These are phyloP conservation scores for Sepiola atlantica DNA, from an alignment of 2,888 invertebrate genomes.

Conservation along the genomic window DNA sequence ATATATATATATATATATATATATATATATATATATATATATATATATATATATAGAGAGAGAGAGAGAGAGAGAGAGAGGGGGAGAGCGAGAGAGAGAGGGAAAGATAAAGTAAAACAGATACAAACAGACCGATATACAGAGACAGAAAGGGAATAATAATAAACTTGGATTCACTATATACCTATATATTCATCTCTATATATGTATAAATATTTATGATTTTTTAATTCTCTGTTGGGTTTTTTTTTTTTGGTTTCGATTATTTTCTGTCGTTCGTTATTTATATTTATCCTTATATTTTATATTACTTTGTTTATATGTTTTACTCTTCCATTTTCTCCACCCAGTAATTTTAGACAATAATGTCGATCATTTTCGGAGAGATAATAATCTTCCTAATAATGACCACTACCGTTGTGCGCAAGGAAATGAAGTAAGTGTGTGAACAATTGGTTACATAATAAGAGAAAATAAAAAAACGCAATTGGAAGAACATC, in stretches of 20 bases:
- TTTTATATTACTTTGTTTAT: not conserved
- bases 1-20: not conserved
- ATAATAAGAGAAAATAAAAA: not conserved
- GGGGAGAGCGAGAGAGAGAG: no score
- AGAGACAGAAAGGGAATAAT: no score
- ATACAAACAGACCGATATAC: no score
- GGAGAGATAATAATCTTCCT: not conserved
- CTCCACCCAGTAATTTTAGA: not conserved
- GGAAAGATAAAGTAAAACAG: no score
- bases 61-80: no score
- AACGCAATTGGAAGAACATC: not conserved
- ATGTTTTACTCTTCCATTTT: not conserved
- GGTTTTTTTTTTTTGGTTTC: not conserved
- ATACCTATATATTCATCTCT: slow-evolving; percentile 6
- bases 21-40: no score
- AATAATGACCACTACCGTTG: not conserved
- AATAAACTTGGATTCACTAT: no score
- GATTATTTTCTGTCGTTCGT: not conserved
- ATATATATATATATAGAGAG: no score
- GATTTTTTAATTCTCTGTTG: not conserved
- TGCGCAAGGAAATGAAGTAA: not conserved
- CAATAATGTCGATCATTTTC: not conserved
- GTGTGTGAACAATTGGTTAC: not conserved
- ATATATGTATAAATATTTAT: not conserved
- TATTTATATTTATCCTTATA: not conserved